These are phyloP conservation scores for Cosmia pyralina DNA, from an alignment of 2,888 invertebrate species.

Conservation along the genomic window DNA sequence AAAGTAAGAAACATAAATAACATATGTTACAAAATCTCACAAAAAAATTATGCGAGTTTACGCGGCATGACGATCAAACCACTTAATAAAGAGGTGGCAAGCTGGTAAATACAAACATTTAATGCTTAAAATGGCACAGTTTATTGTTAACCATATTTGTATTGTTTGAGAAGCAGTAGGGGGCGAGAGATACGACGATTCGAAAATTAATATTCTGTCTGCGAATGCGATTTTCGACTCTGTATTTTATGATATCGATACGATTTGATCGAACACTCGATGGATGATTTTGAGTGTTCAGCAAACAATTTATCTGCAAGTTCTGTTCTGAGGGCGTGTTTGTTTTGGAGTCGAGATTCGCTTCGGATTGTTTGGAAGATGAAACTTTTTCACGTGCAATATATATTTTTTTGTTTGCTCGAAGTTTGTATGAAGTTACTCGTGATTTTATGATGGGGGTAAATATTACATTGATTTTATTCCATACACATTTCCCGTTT, in stretches of 20 bases:
- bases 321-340: constrained; percentile 71
- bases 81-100: constrained; percentile 79
- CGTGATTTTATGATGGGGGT: constrained; percentile 24
- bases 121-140: constrained; percentile 79
- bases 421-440: constrained; percentile 24
- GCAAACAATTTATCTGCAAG: constrained; percentile 76
- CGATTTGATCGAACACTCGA: constrained; percentile 74
- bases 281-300: constrained; percentile 73
- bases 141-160: constrained; percentile 80
- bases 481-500: background rate
- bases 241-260: constrained; percentile 83
- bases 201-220: constrained; percentile 88
- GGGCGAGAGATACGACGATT: constrained; percentile 77
- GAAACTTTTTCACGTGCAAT: constrained; percentile 60
- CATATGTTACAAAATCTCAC: constrained; percentile 19
- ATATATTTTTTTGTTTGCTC: constrained; percentile 53
- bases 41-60: constrained; percentile 42
- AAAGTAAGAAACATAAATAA: constrained; percentile 36
- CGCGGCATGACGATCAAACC: constrained; percentile 58
- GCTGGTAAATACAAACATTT: constrained; percentile 78
- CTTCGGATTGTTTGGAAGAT: constrained; percentile 58
- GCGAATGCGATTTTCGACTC: constrained; percentile 81
- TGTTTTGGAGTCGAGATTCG: constrained; percentile 71
- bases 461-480: constrained; percentile 27
- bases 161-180: constrained; percentile 80